Base-by-base conservation (phyloP, 2,797 vertebrate species). In the Aeoliscus strigatus region DNA sequence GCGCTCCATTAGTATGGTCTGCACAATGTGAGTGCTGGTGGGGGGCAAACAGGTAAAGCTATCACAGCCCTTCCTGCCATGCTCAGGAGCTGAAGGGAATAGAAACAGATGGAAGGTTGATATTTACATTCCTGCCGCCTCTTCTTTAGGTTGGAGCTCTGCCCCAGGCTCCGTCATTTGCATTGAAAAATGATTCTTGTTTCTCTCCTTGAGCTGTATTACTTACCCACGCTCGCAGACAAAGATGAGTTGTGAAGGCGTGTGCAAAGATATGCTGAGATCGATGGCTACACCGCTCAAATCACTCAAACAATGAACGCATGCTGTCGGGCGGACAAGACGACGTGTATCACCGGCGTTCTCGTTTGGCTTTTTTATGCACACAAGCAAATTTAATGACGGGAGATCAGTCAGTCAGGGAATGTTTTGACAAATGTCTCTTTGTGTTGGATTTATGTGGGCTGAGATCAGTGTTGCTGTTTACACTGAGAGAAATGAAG, bases 41-140 rank as follows among this genome's bases (percentile, higher is more conserved):
- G 55, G 43, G 66, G 61, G 34, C 35, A 48, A 32, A 25, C 52
- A 58, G 57, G 70, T 52, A 70, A 48, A 41, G 15, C 36, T 33
- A 8, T 30, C 43, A 51, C 56, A 32, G 29, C n/a, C 48, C 17
- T 48, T 3, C 8, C 23, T 26, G 40, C 56, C 51, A 43, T 46
- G 28, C 52, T 14, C 17, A 4, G 43, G 13, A 33, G 63, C 65
- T 56, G 56, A 60, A 40, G 60, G 68, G 57, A 71, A 66, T 53
- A 16, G 57, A 66, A 73, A 65, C 65, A 47, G 71, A 82, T 68
- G 70, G 66, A 67, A 49, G 60, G n/a, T 30, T n/a, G 55, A 45
- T 52, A 73, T 84, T 81, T 76, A 75, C 74, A 82, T 81, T 77
- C 70, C 66, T 49, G 44, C 53, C 36, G 73, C 70, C 46, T 45